Conservation (phyloP, 2,797 vertebrate species). For the Decapterus maruadsi region DNA sequence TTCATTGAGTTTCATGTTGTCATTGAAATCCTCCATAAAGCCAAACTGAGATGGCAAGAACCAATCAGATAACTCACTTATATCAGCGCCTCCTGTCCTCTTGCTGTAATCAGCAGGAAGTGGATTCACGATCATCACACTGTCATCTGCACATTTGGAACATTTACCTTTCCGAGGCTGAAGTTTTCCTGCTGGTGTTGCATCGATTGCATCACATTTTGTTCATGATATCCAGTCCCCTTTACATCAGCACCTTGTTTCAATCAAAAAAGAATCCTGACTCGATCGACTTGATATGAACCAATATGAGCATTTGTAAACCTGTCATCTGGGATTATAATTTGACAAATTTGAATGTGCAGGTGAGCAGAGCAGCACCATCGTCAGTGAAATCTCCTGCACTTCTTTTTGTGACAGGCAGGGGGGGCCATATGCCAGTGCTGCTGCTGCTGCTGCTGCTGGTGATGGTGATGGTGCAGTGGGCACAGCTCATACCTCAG, state of each 20-base stretch:
- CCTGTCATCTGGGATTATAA: constrained; percentile 1
- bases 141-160: not conserved
- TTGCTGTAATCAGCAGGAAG: not conserved
- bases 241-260: not conserved
- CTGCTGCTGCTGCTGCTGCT: constrained; percentile 44
- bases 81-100: not conserved
- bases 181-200: not conserved
- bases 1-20: not conserved
- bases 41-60: not conserved
- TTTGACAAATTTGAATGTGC: not conserved
- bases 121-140: not conserved
- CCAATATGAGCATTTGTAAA: not conserved
- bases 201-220: not conserved
- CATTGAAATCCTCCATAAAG: not conserved
- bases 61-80: not conserved
- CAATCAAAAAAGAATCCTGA: not conserved
- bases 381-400: constrained; percentile 40
- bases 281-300: not conserved
- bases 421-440: constrained; percentile 70
- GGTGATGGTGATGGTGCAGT: constrained; percentile 52
- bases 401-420: constrained; percentile 66
- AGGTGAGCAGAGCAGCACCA: constrained; percentile 24
- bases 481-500: constrained; percentile 59
- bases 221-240: not conserved
- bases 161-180: not conserved